A percentile compares a stretch with the other conserved stretches of the same genome.
Evolutionary conservation across 1,140 invertebrate species (phyloP).

Genomic region (Eupristina koningsbergeri): DNA sequence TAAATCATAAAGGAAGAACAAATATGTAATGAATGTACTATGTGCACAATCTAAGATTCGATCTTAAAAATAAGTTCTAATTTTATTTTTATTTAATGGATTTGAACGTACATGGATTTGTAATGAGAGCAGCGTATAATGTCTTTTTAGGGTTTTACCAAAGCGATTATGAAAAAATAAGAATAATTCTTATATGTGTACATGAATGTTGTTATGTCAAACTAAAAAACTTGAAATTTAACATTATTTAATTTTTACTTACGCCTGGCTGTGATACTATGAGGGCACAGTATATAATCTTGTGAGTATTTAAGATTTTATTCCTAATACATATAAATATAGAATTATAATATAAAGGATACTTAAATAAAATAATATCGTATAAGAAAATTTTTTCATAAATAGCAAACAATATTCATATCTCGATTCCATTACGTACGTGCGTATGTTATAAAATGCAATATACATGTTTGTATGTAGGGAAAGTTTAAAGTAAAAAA

Average conservation of each 20-base stretch:
- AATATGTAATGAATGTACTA: slow-evolving; percentile 19
- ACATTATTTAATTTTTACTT: slow-evolving; percentile 69
- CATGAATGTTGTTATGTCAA: not conserved
- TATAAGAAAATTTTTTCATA: slow-evolving; percentile 35
- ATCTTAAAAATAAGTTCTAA: not conserved
- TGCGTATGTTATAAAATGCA: slow-evolving; percentile 5
- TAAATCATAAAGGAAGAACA: not conserved
- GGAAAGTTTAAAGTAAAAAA: not conserved
- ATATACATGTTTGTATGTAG: not conserved
- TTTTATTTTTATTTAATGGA: not conserved
- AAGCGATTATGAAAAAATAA: not conserved
- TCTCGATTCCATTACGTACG: slow-evolving; percentile 26
- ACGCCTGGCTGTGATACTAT: slow-evolving; percentile 69
- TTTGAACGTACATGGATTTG: not conserved
- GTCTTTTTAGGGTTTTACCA: not conserved
- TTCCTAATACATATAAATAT: slow-evolving; percentile 16
- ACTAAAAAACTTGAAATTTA: slow-evolving; percentile 49
- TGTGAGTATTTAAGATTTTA: slow-evolving; percentile 59
- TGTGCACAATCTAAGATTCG: not conserved
- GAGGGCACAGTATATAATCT: slow-evolving; percentile 67
- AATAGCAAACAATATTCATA: slow-evolving; percentile 25
- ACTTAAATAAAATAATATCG: slow-evolving; percentile 1
- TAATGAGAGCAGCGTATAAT: not conserved
- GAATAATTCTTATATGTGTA: slow-evolving; percentile 6
- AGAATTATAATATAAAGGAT: not conserved